Evolutionary conservation across 2,797 vertebrate genomes (phyloP), one percentile per base, ranked within the genome.

Genomic region (Geotria australis): DNA sequence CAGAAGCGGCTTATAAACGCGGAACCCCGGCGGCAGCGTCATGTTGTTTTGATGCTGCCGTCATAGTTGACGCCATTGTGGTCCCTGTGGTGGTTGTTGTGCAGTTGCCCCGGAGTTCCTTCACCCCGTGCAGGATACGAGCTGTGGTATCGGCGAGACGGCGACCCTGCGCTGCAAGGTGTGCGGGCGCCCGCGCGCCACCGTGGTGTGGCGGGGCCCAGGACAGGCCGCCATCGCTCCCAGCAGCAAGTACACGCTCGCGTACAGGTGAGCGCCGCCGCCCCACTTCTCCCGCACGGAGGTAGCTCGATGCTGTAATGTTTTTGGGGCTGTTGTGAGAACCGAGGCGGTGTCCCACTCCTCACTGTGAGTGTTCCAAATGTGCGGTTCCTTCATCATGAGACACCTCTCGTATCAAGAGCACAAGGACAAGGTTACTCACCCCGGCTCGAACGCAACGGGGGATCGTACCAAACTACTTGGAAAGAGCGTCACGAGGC

Each of bases 61-160:
- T n/a, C n/a, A n/a, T n/a, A n/a, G n/a, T n/a, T n/a, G 49, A 53
- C 14, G 53, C 49, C 9, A n/a, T 9, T 53, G 12, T n/a, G 53
- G 7, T 15, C 15, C 10, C 9, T 10, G 8, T 46, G 11, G 38
- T 57, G 10, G 38, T 46, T 51, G 47, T 48, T 60, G 4, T 10
- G 46, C 73, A 98, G 91, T 98, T 72, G 78, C 89, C 59, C 89
- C 91, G 47, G 91, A 98, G 72, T 93, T 98, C 72, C 78, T 98
- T 48, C 72, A 85, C 51, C 79, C 86, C 1, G 74, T 96, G 45
- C 76, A 79, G 12, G 91, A 98, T 45, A 73, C 94, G 63, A 81
- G 77, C 6, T 98, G 91, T 71, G 76, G 83, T 2, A 80, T 98
- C 0, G 91, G 91, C 0, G 89, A 96, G 69, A 89, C 86, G 0